These are phyloP conservation scores for Aleiodes testaceus DNA, from an alignment of 2,888 invertebrate species.

Conservation along the genomic window DNA sequence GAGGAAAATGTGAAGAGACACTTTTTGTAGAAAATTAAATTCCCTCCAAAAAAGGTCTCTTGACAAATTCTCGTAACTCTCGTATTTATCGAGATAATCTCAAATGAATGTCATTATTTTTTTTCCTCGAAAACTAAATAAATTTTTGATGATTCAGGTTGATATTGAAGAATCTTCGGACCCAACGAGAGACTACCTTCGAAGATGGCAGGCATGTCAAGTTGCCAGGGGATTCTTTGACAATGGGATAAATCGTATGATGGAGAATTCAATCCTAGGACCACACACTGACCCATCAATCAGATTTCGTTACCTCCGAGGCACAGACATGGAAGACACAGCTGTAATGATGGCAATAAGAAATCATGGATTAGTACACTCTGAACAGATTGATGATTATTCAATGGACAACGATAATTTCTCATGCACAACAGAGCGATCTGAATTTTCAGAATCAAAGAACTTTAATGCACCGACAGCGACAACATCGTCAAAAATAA, in stretches of 20 bases:
- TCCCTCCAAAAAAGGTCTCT: no score
- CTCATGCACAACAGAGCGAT: slow-evolving; percentile 20
- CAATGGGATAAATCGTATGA: slow-evolving; percentile 80
- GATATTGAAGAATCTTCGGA: slow-evolving; percentile 1
- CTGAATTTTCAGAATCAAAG: slow-evolving; percentile 38
- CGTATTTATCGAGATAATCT: no score
- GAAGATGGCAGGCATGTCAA: slow-evolving; percentile 81
- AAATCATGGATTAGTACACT: slow-evolving; percentile 77
- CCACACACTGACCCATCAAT: slow-evolving; percentile 73
- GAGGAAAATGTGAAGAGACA: no score
- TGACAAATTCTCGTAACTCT: no score
- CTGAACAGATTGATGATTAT: slow-evolving; percentile 53
- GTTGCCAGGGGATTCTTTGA: slow-evolving; percentile 80
- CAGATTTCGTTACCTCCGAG: slow-evolving; percentile 66
- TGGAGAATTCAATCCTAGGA: slow-evolving; percentile 77
- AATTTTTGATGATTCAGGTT: slow-evolving; percentile 16
- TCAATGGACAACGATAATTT: slow-evolving; percentile 43
- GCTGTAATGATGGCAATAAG: slow-evolving; percentile 85
- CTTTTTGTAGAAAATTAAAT: no score
- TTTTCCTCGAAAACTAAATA: background rate
- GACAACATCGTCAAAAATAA: slow-evolving; percentile 37
- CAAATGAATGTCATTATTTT: background rate
- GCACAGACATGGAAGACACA: slow-evolving; percentile 80
- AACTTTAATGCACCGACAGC: slow-evolving; percentile 36
- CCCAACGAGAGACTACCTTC: slow-evolving; percentile 56